Percentiles rank a stretch among this genome's conserved stretches.
Conservation (phyloP, 2,113 vertebrate genomes). For the Cariama cristata region DNA sequence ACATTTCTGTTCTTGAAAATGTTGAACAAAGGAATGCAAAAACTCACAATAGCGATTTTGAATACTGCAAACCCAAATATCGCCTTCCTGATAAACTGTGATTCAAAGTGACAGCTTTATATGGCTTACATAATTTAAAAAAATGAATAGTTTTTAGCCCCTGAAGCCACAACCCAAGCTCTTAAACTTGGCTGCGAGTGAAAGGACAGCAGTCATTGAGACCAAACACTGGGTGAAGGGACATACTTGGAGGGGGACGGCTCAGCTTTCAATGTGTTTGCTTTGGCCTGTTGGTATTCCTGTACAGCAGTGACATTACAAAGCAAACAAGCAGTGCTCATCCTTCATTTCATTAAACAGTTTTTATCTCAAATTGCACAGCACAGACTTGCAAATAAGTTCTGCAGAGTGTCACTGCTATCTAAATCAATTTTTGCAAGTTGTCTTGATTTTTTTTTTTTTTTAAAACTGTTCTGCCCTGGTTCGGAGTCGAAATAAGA, state of each 20-base stretch:
- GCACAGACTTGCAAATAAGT: slow-evolving; percentile 54
- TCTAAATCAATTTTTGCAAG: slow-evolving; percentile 43
- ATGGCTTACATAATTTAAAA: neutral
- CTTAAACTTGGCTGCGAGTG: neutral
- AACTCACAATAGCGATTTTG: slow-evolving; percentile 40
- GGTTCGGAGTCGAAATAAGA: slow-evolving; percentile 9
- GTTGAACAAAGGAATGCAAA: slow-evolving; percentile 54
- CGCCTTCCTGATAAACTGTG: neutral
- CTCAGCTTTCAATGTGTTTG: neutral
- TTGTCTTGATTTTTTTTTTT: slow-evolving; percentile 28
- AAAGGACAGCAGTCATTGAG: neutral
- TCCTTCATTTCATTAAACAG: neutral
- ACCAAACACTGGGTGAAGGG: neutral
- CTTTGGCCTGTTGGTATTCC: neutral
- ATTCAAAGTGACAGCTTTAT: slow-evolving; percentile 21
- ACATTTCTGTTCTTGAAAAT: neutral
- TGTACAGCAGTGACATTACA: neutral
- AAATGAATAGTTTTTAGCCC: neutral
- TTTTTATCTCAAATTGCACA: slow-evolving; percentile 24
- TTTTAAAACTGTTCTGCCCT: neutral
- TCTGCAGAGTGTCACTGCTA: slow-evolving; percentile 31
- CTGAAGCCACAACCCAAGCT: neutral
- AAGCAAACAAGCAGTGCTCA: neutral
- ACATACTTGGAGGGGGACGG: neutral
- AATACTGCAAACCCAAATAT: slow-evolving; percentile 45